Base-by-base conservation (phyloP, 2,888 invertebrate genomes). In the Baronia brevicornis region DNA sequence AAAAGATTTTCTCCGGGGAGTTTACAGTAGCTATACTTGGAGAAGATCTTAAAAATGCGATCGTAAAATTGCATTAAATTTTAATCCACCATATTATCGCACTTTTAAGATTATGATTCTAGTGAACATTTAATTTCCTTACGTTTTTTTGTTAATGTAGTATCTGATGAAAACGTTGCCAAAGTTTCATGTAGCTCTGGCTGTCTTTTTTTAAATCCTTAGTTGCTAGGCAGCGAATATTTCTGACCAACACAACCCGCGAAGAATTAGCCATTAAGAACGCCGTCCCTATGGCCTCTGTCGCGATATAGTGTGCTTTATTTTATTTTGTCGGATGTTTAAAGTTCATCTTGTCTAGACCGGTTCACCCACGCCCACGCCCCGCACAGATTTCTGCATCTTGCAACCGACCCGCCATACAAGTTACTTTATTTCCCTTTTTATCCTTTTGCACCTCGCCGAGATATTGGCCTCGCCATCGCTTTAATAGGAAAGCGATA, bases 331-430 rank as follows among this genome's bases (percentile, higher is more conserved):
- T 64, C 57, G 54, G 72, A 71, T 72, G 67, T 72, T 73, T 78
- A 75, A 79, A 79, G 82, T 80, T 80, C 80, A 79, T 72, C 77
- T 72, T 56, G 77, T 79, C 75, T 75, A 74, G 80, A 84, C 82
- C 82, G 82, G 82, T 84, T 77, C 68, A 64, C 70, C 66, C 67
- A 75, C 78, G 60, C 69, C 68, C 68, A 70, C 64, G 60, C 50
- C 59, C 59, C 69, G 75, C 74, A 77, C 78, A 77, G 82, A 82
- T 84, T 82, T 80, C 79, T 80, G 80, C 82, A 79, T 79, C 79
- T 77, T 71, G 75, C 74, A 73, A 72, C 73, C 69, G 59, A 69
- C 78, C 65, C 65, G 69, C 75, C 75, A 66, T 72, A 74, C 80
- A 69, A 78, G 72, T 79, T 73, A 67, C 69, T 75, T 78, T 73